Percentiles rank a stretch among this genome's conserved stretches.
phyloP scores from a whole-genome alignment of 2,888 invertebrate genomes.

The Tupiocoris notatus region DNA sequence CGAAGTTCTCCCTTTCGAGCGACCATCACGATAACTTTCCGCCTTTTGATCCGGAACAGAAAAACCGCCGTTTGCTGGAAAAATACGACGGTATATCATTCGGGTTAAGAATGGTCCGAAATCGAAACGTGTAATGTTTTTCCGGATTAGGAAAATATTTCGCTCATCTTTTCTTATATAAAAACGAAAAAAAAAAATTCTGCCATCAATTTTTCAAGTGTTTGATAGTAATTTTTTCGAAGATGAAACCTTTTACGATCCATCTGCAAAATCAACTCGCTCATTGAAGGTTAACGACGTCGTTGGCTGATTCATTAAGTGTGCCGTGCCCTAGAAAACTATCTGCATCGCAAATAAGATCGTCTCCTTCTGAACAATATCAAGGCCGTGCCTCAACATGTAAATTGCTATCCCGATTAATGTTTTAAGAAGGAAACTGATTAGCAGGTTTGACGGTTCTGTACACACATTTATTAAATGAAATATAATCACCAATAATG shows the following conservation, averaged over 20 bases:
- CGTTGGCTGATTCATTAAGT: not conserved
- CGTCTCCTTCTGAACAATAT: not conserved
- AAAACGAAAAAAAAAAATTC: too few relatives aligned
- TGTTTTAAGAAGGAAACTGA: not conserved
- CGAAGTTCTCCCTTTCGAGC: not conserved
- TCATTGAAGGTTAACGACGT: not conserved
- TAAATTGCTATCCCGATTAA: not conserved
- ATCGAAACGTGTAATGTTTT: too few relatives aligned
- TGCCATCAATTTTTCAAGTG: not conserved
- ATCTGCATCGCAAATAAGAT: not conserved
- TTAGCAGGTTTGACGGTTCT: constrained; percentile 1
- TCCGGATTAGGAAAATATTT: too few relatives aligned
- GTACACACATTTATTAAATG: constrained; percentile 46
- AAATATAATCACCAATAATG: constrained; percentile 42
- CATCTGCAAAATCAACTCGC: too few relatives aligned
- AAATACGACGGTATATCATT: too few relatives aligned
- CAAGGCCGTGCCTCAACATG: not conserved
- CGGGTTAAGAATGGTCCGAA: too few relatives aligned
- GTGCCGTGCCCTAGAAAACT: not conserved
- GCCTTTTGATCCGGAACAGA: not conserved
- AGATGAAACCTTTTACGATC: not conserved
- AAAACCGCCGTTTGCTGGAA: too few relatives aligned
- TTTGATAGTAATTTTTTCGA: not conserved
- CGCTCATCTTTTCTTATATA: too few relatives aligned
- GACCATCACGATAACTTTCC: not conserved